These are phyloP conservation scores for Synergus japonicus DNA, from an alignment of 2,888 invertebrate genomes.

Conservation along the genomic window DNA sequence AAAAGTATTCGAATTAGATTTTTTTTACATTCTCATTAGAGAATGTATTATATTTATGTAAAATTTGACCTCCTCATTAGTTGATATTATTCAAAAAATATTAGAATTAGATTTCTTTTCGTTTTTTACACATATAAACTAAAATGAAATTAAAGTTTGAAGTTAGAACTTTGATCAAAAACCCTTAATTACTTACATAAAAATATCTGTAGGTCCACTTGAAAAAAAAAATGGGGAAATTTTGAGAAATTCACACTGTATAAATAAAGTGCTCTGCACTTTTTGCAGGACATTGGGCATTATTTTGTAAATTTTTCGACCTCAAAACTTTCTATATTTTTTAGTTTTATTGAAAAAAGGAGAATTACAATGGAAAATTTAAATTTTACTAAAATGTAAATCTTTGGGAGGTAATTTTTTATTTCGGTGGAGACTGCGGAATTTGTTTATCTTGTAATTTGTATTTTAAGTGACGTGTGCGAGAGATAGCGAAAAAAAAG, in stretches of 20 bases:
- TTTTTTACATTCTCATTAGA: no score
- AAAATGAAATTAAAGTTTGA: no score
- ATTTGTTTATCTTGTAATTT: background rate
- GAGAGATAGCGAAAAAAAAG: slow-evolving; percentile 31
- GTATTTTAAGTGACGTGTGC: slow-evolving; percentile 12
- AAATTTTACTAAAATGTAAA: background rate
- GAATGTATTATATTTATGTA: no score
- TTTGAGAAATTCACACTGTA: slow-evolving; percentile 7
- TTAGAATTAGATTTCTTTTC: no score
- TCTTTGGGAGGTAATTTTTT: background rate
- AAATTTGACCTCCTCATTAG: no score
- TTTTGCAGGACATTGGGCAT: slow-evolving; percentile 7
- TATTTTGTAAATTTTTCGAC: slow-evolving; percentile 11
- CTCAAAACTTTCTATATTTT: slow-evolving; percentile 26
- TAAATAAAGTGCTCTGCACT: background rate
- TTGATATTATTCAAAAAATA: no score
- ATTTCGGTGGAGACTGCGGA: background rate
- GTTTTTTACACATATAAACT: no score
- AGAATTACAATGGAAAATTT: background rate
- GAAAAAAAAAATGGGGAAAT: background rate
- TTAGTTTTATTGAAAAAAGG: background rate
- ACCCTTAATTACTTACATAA: background rate
- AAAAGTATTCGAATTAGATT: no score
- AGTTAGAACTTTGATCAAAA: no score
- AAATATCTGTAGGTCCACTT: background rate